A percentile compares a stretch with the other conserved stretches of the same genome.
Evolutionary conservation across 2,888 invertebrate species (phyloP).

Genomic region (Leucoma salicis): DNA sequence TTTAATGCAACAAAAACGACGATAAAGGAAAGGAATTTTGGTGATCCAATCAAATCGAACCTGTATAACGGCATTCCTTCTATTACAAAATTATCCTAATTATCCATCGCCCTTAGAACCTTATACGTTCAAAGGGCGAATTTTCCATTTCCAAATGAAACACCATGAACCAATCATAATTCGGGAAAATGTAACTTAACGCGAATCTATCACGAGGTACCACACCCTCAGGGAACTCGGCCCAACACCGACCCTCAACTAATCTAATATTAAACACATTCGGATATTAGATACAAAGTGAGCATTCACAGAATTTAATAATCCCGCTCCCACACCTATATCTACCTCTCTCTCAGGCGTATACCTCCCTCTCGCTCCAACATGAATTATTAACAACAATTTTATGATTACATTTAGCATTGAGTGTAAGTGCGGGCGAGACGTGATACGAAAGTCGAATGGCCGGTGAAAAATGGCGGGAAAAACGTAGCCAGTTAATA

Average conservation of each 20-base stretch:
- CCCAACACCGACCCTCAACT: conserved; percentile 58
- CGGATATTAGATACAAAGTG: conserved; percentile 82
- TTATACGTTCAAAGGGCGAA: conserved; percentile 38
- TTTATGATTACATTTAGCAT: conserved; percentile 80
- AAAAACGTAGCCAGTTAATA: conserved; percentile 74
- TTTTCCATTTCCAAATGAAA: conserved; percentile 65
- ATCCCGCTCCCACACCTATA: conserved; percentile 65
- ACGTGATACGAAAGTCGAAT: conserved; percentile 73
- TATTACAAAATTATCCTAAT: conserved; percentile 21
- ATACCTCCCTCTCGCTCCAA: conserved; percentile 41
- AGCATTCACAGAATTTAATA: conserved; percentile 82
- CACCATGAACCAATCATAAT: conserved; percentile 72
- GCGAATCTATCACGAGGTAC: conserved; percentile 65
- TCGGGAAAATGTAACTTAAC: conserved; percentile 56
- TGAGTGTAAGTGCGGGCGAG: conserved; percentile 67
- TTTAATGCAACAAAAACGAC: too few species aligned
- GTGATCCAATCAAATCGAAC: too few species aligned
- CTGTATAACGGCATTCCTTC: conserved; percentile 5
- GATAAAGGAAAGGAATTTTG: too few species aligned
- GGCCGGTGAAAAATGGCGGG: conserved; percentile 73
- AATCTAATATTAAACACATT: conserved; percentile 82
- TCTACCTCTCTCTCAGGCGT: conserved; percentile 37
- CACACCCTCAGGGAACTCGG: conserved; percentile 57
- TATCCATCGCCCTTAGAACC: conserved; percentile 8
- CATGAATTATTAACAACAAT: conserved; percentile 81